These are phyloP conservation scores for Spisula subtruncata DNA, from an alignment of 2,888 invertebrate genomes.

Conservation along the genomic window DNA sequence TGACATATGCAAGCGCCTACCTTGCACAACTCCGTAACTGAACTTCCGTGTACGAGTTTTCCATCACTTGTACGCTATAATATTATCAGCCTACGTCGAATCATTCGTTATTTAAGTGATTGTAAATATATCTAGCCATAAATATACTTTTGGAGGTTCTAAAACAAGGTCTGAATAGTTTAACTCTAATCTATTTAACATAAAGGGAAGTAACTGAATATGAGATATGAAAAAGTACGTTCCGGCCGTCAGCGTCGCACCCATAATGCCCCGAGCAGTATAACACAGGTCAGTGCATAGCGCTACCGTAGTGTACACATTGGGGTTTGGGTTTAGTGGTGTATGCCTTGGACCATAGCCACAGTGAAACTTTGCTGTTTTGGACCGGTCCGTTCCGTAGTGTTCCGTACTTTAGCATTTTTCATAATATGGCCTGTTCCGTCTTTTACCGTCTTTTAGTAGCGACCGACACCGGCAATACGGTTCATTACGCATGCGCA, in stretches of 20 bases:
- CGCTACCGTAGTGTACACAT: too few species aligned
- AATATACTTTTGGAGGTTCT: too few species aligned
- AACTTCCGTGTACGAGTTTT: background rate
- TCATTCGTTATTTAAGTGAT: too few species aligned
- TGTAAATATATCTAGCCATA: too few species aligned
- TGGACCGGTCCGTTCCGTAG: background rate
- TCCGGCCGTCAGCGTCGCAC: background rate
- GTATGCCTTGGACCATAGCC: background rate
- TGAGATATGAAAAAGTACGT: background rate
- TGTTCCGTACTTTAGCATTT: constrained; percentile 1
- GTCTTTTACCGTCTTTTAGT: constrained; percentile 1
- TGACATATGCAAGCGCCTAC: too few species aligned
- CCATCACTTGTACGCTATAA: background rate
- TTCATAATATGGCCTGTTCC: constrained; percentile 1
- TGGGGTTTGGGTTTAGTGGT: too few species aligned
- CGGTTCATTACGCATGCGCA: constrained; percentile 1
- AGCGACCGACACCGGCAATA: constrained; percentile 1
- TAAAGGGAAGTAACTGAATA: constrained; percentile 1
- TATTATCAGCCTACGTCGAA: background rate
- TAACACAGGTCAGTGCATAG: too few species aligned
- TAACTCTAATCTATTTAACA: constrained; percentile 1
- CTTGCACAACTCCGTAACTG: background rate
- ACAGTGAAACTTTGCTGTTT: constrained; percentile 1
- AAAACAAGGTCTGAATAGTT: background rate
- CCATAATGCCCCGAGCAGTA: too few species aligned